Evolutionary conservation across 2,113 vertebrate species (phyloP), one percentile per base, ranked within the genome.

Genomic region (Mustela lutreola): DNA sequence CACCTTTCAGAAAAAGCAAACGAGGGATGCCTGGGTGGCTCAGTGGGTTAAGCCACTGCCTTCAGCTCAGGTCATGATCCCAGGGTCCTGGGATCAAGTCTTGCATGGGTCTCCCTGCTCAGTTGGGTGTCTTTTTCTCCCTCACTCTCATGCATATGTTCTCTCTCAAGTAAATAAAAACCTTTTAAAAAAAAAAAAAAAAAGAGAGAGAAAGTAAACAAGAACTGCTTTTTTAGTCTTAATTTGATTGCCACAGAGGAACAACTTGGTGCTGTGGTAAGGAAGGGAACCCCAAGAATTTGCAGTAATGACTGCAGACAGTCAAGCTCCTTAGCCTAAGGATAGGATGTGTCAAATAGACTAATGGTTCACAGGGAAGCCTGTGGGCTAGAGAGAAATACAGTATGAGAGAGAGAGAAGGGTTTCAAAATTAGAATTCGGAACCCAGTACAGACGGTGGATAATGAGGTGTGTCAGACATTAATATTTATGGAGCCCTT

Each of bases 1-100:
- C 19, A 50, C 10, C 83, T 94, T 94, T 94, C 73, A 95, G 56
- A 50, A 89, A 85, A 96, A 92, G 36, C n/a, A 56, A 82, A 16
- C 6, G 10, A 33, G 31, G 63, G 63, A 2, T 2, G 0, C 31
- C 63, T 67, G 63, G 63, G 31, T 33, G 14, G 63, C 31, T 16
- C 31, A 7, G 63, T 67, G 1, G 31, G 31, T 33, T 67, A 67
- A 67, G 31, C 63, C 2, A 2, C 14, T 33, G 14, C 31, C 63
- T 67, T 67, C 0, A 15, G 31, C 14, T 67, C 31, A 3, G 31
- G 63, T 65, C 31, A 33, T 5, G 28, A 67, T 67, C 31, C 6
- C 15, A 33, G 63, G 63, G 14, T 67, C 63, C 31, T 33, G 31
- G 63, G 31, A 67, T 67, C 31, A 3, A 67, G 31, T 16, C 31